Evolutionary conservation across 2,113 vertebrate genomes (phyloP), one percentile per base, ranked within the genome.

Genomic region (Lanius collurio): DNA sequence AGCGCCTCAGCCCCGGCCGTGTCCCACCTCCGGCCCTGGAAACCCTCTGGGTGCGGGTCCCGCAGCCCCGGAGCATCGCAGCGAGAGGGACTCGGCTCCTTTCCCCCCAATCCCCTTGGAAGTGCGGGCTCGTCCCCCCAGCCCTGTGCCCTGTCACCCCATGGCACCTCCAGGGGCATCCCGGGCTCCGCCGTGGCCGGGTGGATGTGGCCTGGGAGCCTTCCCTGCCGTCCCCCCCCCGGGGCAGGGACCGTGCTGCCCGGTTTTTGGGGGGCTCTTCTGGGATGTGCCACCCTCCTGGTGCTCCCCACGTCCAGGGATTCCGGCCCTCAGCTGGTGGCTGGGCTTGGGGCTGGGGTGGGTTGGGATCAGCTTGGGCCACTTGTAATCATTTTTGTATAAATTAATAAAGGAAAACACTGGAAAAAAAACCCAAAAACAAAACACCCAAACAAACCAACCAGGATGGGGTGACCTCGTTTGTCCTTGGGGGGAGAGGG

Each of bases 381-480:
- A 57, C 88, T 87, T 60, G 78, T 23, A 31, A 90, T 49, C 55
- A 2, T 92, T 97, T 97, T 97, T 97, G 95, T 97, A 97, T 95
- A 94, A 95, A 96, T 95, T 92, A 91, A 97, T 96, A 96, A 95
- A 97, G 91, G 90, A 96, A 91, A 96, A 92, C n/a, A n/a, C 12
- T 35, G 69, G 60, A 9, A 65, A 47, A 57, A 69, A 71, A 21
- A 15, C n/a, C n/a, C 15, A 27, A 41, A 15, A 15, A 33, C 30
- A 50, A 12, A 56, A n/a, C 27, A 20, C 23, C 8, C 57, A 42
- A 59, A 42, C 13, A 23, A 49, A 60, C 8, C 3, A 24, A 7
- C 6, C 2, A 2, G 68, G 23, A 44, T 28, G 49, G n/a, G 22
- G 8, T 30, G 77, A 33, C 8, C 17, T 68, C 11, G 0, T 62